A percentile compares a stretch with the other conserved stretches of the same genome.
phyloP scores from a whole-genome alignment of 2,797 vertebrate species.

The Anolis apletophallus region DNA sequence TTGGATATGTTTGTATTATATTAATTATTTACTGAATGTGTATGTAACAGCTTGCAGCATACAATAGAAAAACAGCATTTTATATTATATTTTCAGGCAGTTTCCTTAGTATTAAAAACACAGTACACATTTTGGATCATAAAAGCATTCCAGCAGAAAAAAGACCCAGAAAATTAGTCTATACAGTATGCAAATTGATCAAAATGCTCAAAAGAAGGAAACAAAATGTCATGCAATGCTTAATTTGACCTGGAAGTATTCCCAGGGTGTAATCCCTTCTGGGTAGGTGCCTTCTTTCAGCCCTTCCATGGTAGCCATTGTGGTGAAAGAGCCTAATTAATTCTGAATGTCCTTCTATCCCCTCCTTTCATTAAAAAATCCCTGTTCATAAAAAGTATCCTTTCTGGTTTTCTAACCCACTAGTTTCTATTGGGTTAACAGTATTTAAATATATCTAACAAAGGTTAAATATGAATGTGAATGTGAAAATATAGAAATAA shows the following conservation, averaged over 20 bases:
- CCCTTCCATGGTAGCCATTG: neutral
- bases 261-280: neutral
- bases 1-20: too few species aligned
- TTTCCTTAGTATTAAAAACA: neutral
- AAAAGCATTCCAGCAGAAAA: neutral
- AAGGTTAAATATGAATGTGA: accelerated
- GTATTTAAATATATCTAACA: too few species aligned
- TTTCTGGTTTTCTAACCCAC: neutral
- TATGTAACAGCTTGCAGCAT: too few species aligned
- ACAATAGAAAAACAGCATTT: too few species aligned
- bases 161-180: neutral
- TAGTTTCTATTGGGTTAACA: neutral
- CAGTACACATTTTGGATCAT: neutral
- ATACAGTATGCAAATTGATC: neutral
- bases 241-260: neutral
- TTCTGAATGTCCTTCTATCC: neutral
- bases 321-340: too few species aligned
- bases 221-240: neutral
- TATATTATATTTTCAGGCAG: too few species aligned
- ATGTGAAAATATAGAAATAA: neutral
- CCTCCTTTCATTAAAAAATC: too few species aligned
- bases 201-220: neutral
- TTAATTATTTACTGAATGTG: too few species aligned
- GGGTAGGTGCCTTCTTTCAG: neutral
- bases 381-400: neutral